These are phyloP conservation scores for Tenthredo notha DNA, from an alignment of 2,888 invertebrate species.

Conservation along the genomic window DNA sequence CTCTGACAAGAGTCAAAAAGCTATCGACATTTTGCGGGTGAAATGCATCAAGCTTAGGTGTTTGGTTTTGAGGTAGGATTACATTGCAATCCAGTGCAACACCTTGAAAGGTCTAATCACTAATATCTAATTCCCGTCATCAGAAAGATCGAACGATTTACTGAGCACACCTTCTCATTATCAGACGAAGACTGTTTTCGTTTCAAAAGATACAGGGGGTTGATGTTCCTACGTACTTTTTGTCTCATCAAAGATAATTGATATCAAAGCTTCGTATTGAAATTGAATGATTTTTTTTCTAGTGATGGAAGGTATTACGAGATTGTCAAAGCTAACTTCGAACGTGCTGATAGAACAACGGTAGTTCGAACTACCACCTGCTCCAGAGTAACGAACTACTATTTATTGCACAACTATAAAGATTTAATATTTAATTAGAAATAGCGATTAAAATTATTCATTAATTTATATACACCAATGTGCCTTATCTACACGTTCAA, in stretches of 20 bases:
- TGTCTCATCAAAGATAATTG: neutral
- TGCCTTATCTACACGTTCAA: constrained; percentile 26
- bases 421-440: constrained; percentile 95
- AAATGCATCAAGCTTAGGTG: constrained; percentile 96
- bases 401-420: constrained; percentile 94
- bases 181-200: neutral
- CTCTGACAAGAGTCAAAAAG: constrained; percentile 99
- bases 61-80: constrained; percentile 91
- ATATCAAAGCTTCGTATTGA: neutral
- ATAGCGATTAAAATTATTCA: neutral
- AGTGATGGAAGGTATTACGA: constrained; percentile 99
- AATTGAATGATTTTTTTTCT: constrained; percentile 57
- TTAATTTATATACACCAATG: constrained; percentile 8
- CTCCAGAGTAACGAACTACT: constrained; percentile 96
- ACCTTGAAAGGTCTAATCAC: neutral
- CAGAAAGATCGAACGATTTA: neutral
- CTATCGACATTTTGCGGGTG: constrained; percentile 97
- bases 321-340: constrained; percentile 99
- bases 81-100: neutral
- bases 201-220: neutral
- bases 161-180: neutral
- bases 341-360: constrained; percentile 97
- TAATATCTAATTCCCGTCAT: neutral
- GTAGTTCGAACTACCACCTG: constrained; percentile 98
- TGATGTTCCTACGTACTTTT: neutral